Evolutionary conservation across 1,140 invertebrate genomes (phyloP).

Genomic region (Drosophila pachea): DNA sequence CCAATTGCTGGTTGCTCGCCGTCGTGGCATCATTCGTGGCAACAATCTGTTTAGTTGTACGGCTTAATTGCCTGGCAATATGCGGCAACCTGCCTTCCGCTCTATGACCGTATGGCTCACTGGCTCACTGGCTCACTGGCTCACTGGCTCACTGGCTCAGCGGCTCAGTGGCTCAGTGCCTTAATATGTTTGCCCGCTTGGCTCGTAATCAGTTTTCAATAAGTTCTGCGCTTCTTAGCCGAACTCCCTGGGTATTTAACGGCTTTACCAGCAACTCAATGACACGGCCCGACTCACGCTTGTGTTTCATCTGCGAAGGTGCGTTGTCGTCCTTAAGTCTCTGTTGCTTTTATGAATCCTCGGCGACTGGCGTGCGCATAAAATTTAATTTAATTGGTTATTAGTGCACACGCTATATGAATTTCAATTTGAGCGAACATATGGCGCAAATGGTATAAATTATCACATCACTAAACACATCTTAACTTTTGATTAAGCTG

Average conservation of each 20-base stretch:
- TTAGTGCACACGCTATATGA: constrained; percentile 52
- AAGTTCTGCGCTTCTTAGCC: constrained; percentile 24
- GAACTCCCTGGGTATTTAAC: constrained; percentile 29
- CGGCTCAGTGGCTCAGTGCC: constrained; percentile 20
- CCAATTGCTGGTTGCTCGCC: constrained; percentile 47
- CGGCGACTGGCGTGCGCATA: constrained; percentile 5
- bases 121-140: background rate
- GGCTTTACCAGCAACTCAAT: constrained; percentile 26
- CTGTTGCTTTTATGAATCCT: constrained; percentile 21
- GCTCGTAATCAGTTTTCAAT: constrained; percentile 65
- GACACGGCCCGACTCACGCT: constrained; percentile 10
- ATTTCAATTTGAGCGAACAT: constrained; percentile 53
- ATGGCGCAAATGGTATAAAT: constrained; percentile 31
- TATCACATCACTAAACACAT: constrained; percentile 28
- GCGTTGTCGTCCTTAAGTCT: constrained; percentile 21
- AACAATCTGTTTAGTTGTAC: constrained; percentile 62
- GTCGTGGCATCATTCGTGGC: constrained; percentile 55
- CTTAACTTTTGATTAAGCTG: constrained; percentile 16
- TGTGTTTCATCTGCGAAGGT: background rate
- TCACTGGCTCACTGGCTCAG: background rate
- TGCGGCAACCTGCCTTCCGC: constrained; percentile 36
- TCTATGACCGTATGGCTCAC: background rate
- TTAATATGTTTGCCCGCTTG: constrained; percentile 42
- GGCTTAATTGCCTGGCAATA: constrained; percentile 69
- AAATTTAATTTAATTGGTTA: constrained; percentile 59